Evolutionary conservation across 1,140 invertebrate species (phyloP).

Genomic region (Drosophila sp.): DNA sequence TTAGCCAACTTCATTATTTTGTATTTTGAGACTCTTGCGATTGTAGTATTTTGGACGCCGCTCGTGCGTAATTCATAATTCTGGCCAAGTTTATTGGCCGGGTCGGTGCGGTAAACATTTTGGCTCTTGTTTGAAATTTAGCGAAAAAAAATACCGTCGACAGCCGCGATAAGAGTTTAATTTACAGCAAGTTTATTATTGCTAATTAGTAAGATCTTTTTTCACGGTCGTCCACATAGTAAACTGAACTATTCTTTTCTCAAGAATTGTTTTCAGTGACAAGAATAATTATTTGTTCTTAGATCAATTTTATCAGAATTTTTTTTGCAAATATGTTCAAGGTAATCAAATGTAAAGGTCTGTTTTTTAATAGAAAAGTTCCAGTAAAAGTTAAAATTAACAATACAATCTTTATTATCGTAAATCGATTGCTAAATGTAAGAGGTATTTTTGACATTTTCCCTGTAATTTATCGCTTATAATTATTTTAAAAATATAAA

Average conservation of each 20-base stretch:
- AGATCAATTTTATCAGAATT: too few species aligned
- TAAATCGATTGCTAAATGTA: too few species aligned
- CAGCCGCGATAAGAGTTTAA: slow-evolving; percentile 29
- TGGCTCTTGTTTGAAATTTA: slow-evolving; percentile 5
- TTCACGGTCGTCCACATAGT: slow-evolving; percentile 21
- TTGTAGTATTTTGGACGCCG: background rate
- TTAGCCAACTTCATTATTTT: slow-evolving; percentile 66
- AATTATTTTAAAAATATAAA: too few species aligned
- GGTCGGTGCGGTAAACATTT: background rate
- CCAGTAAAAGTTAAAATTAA: too few species aligned
- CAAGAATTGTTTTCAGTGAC: slow-evolving; percentile 14
- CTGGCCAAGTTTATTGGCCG: slow-evolving; percentile 29
- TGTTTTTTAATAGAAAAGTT: too few species aligned
- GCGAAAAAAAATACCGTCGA: slow-evolving; percentile 3
- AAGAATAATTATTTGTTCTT: background rate
- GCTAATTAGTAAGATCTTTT: slow-evolving; percentile 17
- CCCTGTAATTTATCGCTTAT: too few species aligned
- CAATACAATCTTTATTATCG: too few species aligned
- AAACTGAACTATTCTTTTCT: background rate
- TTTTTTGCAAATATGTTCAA: too few species aligned
- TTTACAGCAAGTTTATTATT: slow-evolving; percentile 22
- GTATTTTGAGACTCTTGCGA: slow-evolving; percentile 9
- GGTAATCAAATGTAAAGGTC: background rate
- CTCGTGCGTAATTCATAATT: slow-evolving; percentile 18
- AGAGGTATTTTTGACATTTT: too few species aligned